A percentile compares a stretch with the other conserved stretches of the same genome.
These are phyloP conservation scores for Lycodopsis pacificus DNA, from an alignment of 2,797 vertebrate genomes.

Conservation along the genomic window DNA sequence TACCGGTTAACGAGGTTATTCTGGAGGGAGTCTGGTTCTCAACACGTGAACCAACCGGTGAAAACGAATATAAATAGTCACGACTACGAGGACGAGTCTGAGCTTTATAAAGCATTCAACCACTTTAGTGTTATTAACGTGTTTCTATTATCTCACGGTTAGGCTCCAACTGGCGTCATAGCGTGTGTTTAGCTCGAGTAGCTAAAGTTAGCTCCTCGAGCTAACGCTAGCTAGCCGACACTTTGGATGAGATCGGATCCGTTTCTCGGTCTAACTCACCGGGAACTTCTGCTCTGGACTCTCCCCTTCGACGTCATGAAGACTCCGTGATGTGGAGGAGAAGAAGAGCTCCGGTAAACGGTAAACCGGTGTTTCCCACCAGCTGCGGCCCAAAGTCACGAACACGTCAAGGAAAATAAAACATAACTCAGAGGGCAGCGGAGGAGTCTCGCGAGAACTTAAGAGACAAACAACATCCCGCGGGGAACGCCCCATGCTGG, in stretches of 20 bases:
- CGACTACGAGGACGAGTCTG: too few relatives aligned
- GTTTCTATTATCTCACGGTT: not conserved
- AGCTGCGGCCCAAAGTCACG: conserved; percentile 18
- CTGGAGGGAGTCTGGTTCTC: not conserved
- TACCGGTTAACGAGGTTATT: not conserved
- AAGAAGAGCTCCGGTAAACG: not conserved
- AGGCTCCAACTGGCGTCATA: not conserved
- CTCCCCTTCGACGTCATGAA: conserved; percentile 59
- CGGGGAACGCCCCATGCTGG: conserved; percentile 12
- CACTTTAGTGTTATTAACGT: not conserved
- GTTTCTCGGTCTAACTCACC: conserved; percentile 49
- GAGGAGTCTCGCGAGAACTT: conserved; percentile 40
- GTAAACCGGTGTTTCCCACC: not conserved
- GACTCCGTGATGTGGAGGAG: not conserved
- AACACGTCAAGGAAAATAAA: conserved; percentile 4
- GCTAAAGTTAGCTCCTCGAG: not conserved
- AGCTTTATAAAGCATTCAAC: too few relatives aligned
- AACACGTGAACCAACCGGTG: not conserved
- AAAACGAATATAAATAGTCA: too few relatives aligned
- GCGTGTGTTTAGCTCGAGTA: not conserved
- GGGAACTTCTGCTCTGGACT: conserved; percentile 4
- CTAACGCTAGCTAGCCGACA: not conserved
- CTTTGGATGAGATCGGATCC: rapidly evolving
- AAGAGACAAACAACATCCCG: not conserved
- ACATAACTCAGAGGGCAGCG: rapidly evolving